These are phyloP conservation scores for Lophotriccus pileatus DNA, from an alignment of 2,797 vertebrate species.

Conservation along the genomic window DNA sequence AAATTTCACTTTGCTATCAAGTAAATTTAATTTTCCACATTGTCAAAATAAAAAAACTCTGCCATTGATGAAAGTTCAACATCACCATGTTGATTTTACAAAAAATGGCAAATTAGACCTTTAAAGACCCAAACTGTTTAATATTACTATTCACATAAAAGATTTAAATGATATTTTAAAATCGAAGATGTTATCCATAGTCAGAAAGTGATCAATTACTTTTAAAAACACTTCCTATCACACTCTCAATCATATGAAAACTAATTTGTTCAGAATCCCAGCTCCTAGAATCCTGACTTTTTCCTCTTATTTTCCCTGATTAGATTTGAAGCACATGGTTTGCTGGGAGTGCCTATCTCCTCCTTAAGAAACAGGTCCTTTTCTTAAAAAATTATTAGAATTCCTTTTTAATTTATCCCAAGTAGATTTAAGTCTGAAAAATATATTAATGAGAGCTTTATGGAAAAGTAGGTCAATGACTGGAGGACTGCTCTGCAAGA, in stretches of 20 bases:
- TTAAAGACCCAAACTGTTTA: not conserved
- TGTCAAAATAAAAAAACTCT: not conserved
- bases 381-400: not conserved
- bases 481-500: not conserved
- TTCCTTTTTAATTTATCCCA: not conserved
- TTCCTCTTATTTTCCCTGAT: not conserved
- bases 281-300: not conserved
- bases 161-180: not conserved
- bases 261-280: not conserved
- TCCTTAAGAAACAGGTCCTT: not conserved
- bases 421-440: not conserved
- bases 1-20: not conserved
- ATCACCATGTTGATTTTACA: not conserved
- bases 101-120: not conserved
- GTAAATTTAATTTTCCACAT: not conserved
- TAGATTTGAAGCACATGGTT: not conserved
- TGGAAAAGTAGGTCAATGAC: not conserved
- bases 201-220: not conserved
- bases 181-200: not conserved
- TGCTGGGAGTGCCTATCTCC: not conserved
- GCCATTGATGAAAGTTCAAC: not conserved
- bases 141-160: not conserved
- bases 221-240: not conserved
- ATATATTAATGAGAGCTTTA: not conserved
- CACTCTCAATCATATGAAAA: not conserved